Evolutionary conservation across 1,140 invertebrate genomes (phyloP).

Genomic region (Zaprionus davidi): DNA sequence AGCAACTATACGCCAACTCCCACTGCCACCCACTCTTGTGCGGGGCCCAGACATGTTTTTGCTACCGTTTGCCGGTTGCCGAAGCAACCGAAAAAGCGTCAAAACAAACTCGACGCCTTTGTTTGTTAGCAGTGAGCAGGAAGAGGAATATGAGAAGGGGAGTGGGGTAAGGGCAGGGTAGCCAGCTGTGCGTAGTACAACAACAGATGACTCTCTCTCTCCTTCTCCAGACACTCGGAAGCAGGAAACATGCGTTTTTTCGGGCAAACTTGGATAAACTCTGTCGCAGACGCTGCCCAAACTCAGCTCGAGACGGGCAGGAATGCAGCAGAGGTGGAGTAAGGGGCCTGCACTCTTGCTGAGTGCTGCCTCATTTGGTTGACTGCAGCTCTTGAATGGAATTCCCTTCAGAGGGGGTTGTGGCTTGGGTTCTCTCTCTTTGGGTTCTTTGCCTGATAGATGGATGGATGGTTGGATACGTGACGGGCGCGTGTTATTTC

Average conservation of each 20-base stretch:
- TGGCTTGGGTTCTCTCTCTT: not conserved
- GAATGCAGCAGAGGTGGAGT: not conserved
- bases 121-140: constrained; percentile 32
- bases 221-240: constrained; percentile 44
- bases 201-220: constrained; percentile 14
- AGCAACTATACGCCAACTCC: not conserved
- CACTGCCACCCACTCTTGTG: constrained; percentile 6
- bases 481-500: constrained; percentile 40
- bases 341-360: not conserved
- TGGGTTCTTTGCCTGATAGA: constrained; percentile 22
- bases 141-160: not conserved
- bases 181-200: constrained; percentile 3
- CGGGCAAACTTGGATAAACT: constrained; percentile 44
- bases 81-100: constrained; percentile 62
- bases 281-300: constrained; percentile 1
- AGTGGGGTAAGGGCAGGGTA: not conserved
- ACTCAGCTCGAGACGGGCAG: not conserved
- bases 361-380: constrained; percentile 23
- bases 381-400: constrained; percentile 34
- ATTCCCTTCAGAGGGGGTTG: constrained; percentile 8
- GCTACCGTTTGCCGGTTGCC: constrained; percentile 65
- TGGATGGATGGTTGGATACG: constrained; percentile 31
- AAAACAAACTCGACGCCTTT: constrained; percentile 69
- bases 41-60: constrained; percentile 62
- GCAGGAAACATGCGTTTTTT: constrained; percentile 71